Evolutionary conservation across 1,140 invertebrate genomes (phyloP).

Genomic region (Euglossa dilemma): DNA sequence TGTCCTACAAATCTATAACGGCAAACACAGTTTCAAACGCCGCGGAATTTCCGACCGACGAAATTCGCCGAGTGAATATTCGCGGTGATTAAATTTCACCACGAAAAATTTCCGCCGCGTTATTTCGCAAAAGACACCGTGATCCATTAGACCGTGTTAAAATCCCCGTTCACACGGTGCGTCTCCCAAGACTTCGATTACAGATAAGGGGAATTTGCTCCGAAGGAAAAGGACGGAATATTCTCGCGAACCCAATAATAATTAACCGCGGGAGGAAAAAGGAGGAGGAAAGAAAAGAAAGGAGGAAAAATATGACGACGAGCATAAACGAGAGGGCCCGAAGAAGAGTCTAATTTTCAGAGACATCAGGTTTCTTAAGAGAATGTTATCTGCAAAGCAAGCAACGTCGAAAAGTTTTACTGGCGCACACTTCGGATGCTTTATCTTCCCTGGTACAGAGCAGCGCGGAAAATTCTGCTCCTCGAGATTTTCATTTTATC

Average conservation of each 20-base stretch:
- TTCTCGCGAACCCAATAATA: neutral
- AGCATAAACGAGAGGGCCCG: neutral
- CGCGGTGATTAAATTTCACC: neutral
- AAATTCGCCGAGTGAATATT: no score
- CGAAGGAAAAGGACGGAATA: neutral
- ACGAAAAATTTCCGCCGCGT: neutral
- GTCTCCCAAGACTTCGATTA: no score
- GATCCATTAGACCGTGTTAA: neutral
- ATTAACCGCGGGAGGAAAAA: neutral
- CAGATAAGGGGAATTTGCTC: neutral
- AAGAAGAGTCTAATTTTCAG: constrained; percentile 21
- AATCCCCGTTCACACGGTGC: neutral
- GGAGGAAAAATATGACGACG: neutral
- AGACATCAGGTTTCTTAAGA: constrained; percentile 17
- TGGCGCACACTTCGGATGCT: constrained; percentile 12
- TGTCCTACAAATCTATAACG: no score
- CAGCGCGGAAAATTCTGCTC: constrained; percentile 16
- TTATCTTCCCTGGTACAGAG: constrained; percentile 20
- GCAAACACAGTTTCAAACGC: no score
- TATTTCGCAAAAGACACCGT: no score
- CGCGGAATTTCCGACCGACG: no score
- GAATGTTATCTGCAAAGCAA: constrained; percentile 38
- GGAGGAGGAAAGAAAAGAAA: no score
- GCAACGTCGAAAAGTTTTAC: constrained; percentile 36
- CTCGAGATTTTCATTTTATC: constrained; percentile 32